A percentile compares a stretch with the other conserved stretches of the same genome.
phyloP scores from a whole-genome alignment of 2,113 vertebrate genomes.

The Takifugu flavidus region DNA sequence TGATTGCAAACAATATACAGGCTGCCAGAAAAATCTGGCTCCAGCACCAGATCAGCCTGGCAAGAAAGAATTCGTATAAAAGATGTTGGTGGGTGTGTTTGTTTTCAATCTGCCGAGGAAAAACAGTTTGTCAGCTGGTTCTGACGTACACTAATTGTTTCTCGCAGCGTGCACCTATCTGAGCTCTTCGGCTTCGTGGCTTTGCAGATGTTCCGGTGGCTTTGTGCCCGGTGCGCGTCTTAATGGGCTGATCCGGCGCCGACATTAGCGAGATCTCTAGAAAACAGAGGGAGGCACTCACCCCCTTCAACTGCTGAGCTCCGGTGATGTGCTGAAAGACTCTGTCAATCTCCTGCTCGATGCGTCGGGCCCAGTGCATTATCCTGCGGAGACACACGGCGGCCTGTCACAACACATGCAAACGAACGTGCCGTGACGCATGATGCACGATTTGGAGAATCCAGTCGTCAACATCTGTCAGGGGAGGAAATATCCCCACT shows the following conservation, averaged over 20 bases:
- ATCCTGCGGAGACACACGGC: slow-evolving; percentile 80
- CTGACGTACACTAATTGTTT: background rate
- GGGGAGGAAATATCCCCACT: too few relatives aligned
- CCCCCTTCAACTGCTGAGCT: slow-evolving; percentile 90
- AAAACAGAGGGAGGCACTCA: slow-evolving; percentile 70
- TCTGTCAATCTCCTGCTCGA: slow-evolving; percentile 96
- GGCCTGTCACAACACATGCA: slow-evolving; percentile 38
- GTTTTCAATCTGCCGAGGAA: slow-evolving; percentile 14
- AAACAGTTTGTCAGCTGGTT: slow-evolving; percentile 5
- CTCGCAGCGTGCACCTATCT: background rate
- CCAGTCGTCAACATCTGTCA: too few relatives aligned
- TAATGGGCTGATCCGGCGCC: slow-evolving; percentile 28
- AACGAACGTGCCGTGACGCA: background rate
- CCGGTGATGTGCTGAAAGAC: slow-evolving; percentile 97
- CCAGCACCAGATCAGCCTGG: background rate
- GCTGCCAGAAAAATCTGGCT: background rate
- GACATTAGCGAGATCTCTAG: slow-evolving; percentile 29
- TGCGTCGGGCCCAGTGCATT: slow-evolving; percentile 95
- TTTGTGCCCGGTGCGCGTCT: slow-evolving; percentile 12
- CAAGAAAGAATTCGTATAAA: slow-evolving; percentile 7
- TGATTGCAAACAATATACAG: slow-evolving; percentile 26
- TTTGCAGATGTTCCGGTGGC: slow-evolving; percentile 19
- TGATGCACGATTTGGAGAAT: too few relatives aligned
- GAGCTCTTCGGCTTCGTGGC: slow-evolving; percentile 27
- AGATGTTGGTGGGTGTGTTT: slow-evolving; percentile 1